A percentile compares a stretch with the other conserved stretches of the same genome.
phyloP scores from a whole-genome alignment of 2,797 vertebrate species.

The Basileuterus tristriatus region DNA sequence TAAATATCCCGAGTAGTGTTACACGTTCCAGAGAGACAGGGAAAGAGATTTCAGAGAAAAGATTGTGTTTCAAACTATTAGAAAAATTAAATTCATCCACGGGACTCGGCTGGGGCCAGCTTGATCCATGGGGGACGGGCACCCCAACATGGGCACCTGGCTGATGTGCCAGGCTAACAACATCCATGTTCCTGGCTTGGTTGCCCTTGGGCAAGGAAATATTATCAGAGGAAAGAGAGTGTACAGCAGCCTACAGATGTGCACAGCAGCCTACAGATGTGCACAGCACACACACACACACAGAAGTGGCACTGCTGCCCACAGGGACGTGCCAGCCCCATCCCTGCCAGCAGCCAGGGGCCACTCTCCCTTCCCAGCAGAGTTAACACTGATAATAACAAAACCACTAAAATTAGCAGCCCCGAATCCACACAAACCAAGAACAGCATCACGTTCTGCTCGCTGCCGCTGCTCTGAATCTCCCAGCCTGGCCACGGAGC shows the following conservation, averaged over 20 bases:
- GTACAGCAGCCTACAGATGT: accelerated
- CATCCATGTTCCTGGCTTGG: neutral
- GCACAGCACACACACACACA: accelerated
- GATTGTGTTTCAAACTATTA: neutral
- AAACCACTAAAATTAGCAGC: neutral
- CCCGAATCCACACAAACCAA: accelerated
- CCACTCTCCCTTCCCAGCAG: neutral
- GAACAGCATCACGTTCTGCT: neutral
- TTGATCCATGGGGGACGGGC: neutral
- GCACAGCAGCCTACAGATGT: accelerated
- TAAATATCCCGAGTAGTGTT: neutral
- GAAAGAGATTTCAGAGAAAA: neutral
- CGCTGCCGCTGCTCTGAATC: neutral
- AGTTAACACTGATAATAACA: neutral
- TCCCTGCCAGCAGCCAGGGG: neutral
- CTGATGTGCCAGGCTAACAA: neutral
- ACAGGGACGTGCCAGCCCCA: neutral
- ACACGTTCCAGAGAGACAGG: neutral
- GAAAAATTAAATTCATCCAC: neutral
- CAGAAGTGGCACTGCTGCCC: neutral
- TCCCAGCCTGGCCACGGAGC: neutral
- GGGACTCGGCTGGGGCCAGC: neutral
- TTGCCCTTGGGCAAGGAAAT: neutral
- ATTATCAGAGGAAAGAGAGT: accelerated
- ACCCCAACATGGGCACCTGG: neutral